Conservation (phyloP, 92 coral and sea anemone species). For the Porites evermanni region DNA sequence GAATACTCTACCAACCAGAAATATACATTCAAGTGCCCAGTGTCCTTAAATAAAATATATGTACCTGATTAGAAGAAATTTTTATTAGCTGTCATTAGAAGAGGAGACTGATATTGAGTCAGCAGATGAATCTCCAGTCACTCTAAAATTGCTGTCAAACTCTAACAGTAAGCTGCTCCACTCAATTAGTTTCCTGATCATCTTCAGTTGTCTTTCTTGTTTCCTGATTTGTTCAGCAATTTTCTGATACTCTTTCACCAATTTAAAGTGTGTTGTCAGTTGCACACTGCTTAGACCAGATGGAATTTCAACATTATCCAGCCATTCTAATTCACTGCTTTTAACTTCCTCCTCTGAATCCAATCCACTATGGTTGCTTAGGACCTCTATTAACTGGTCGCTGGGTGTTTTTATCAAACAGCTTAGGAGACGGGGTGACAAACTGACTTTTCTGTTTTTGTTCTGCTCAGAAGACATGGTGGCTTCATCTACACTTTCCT, state of each 20-base stretch:
- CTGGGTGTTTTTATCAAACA: conserved; percentile 15
- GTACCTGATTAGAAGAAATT: neutral
- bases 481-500: neutral
- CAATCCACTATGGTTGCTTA: conserved; percentile 6
- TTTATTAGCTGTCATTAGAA: conserved; percentile 1
- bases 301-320: conserved; percentile 24
- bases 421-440: neutral
- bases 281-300: conserved; percentile 12
- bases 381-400: conserved; percentile 6
- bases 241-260: conserved; percentile 35
- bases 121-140: conserved; percentile 32
- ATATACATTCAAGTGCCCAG: no score
- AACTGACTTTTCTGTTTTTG: neutral
- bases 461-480: neutral
- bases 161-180: conserved; percentile 37
- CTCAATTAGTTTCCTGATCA: conserved; percentile 44
- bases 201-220: conserved; percentile 38
- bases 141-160: conserved; percentile 31
- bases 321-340: conserved; percentile 17
- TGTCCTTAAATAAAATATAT: no score
- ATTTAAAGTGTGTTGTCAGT: conserved; percentile 26
- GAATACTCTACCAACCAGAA: no score
- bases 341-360: neutral
- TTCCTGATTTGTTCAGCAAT: conserved; percentile 38
- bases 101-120: conserved; percentile 38